These are phyloP conservation scores for Allacma fusca DNA, from an alignment of 2,888 invertebrate species.

Conservation along the genomic window DNA sequence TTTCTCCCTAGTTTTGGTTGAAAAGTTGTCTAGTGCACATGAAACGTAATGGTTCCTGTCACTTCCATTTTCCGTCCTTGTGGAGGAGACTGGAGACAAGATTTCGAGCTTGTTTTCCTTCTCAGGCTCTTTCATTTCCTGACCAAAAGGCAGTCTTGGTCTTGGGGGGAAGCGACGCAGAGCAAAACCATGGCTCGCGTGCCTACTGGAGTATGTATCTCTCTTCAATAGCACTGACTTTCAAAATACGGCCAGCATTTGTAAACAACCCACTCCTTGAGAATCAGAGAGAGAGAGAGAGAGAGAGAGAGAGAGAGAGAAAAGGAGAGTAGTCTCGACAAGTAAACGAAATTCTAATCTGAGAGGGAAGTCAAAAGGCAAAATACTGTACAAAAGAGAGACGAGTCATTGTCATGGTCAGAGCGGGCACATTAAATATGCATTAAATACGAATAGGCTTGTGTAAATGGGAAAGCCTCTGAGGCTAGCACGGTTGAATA, in stretches of 20 bases:
- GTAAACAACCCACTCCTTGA: slow-evolving; percentile 3
- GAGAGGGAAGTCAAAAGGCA: slow-evolving; percentile 3
- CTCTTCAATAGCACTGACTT: neutral
- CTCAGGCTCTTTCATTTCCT: slow-evolving; percentile 27
- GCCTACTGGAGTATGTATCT: neutral
- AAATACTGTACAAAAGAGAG: neutral
- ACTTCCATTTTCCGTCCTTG: slow-evolving; percentile 24
- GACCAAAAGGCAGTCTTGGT: slow-evolving; percentile 2
- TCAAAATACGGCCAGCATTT: slow-evolving; percentile 6
- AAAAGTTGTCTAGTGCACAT: slow-evolving; percentile 27
- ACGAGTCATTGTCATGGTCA: slow-evolving; percentile 34
- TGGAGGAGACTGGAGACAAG: slow-evolving; percentile 30
- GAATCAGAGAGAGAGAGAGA: neutral
- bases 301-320: neutral
- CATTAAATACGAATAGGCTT: slow-evolving; percentile 25
- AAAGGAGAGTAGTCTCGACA: neutral
- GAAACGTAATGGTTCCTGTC: slow-evolving; percentile 39
- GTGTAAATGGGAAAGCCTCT: slow-evolving; percentile 8
- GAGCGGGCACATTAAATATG: slow-evolving; percentile 31
- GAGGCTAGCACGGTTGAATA: slow-evolving; percentile 20
- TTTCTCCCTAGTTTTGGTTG: slow-evolving; percentile 9
- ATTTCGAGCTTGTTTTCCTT: slow-evolving; percentile 35
- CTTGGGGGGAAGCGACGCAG: neutral
- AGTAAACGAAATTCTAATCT: neutral
- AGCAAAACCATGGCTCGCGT: slow-evolving; percentile 4